A percentile compares a stretch with the other conserved stretches of the same genome.
These are phyloP conservation scores for Agrilus mali DNA, from an alignment of 2,888 invertebrate species.

Conservation along the genomic window DNA sequence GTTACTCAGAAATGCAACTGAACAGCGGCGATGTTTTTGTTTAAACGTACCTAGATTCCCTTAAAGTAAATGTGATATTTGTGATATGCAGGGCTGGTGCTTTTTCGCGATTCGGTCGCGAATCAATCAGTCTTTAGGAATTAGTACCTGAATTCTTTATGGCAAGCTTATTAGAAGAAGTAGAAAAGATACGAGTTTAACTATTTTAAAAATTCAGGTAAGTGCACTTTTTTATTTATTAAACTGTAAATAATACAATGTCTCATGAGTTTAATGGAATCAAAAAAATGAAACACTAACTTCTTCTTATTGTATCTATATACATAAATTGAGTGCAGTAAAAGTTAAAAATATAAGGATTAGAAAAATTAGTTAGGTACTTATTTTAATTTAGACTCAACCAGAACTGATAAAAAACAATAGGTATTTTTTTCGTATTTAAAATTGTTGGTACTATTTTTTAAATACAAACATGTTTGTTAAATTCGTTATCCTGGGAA, in stretches of 20 bases:
- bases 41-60: constrained; percentile 10
- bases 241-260: neutral
- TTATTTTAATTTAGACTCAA: too few species aligned
- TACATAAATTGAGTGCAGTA: neutral
- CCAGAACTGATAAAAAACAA: too few species aligned
- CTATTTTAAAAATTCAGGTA: constrained; percentile 1
- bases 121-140: constrained; percentile 15
- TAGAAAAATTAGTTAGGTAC: too few species aligned
- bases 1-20: constrained; percentile 16
- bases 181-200: constrained; percentile 7
- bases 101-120: constrained; percentile 17
- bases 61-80: constrained; percentile 17
- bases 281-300: neutral
- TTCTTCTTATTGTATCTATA: neutral
- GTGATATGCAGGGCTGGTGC: constrained; percentile 18
- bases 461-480: too few species aligned
- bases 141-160: constrained; percentile 17
- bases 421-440: too few species aligned
- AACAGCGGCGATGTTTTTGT: constrained; percentile 15
- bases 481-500: too few species aligned
- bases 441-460: too few species aligned
- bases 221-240: neutral
- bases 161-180: constrained; percentile 15
- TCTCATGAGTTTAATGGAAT: neutral
- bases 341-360: too few species aligned